phyloP scores from a whole-genome alignment of 2,888 invertebrate species.

The Dorcus hopei region DNA sequence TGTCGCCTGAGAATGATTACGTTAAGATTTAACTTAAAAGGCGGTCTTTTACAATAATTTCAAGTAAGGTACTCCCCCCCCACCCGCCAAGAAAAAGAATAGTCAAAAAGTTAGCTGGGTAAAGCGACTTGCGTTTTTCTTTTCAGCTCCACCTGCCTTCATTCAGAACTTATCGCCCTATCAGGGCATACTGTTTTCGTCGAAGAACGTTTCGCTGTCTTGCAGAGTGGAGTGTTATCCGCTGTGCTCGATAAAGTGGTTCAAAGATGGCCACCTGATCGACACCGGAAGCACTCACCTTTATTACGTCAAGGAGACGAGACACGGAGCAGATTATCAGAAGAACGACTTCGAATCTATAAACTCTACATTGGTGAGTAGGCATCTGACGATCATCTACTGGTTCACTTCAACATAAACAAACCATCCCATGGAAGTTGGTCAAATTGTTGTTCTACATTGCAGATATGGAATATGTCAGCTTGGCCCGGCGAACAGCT shows the following conservation, averaged over 20 bases:
- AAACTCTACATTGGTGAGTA: conserved; percentile 74
- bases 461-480: conserved; percentile 78
- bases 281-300: conserved; percentile 56
- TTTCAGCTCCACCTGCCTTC: conserved; percentile 80
- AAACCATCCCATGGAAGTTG: too few species aligned
- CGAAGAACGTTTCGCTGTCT: conserved; percentile 64
- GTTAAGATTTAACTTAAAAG: too few species aligned
- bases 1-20: too few species aligned
- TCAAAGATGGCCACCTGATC: conserved; percentile 72
- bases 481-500: conserved; percentile 77
- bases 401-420: too few species aligned
- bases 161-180: conserved; percentile 80
- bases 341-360: conserved; percentile 88
- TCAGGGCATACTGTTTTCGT: conserved; percentile 75
- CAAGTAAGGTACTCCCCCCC: too few species aligned
- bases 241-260: conserved; percentile 80
- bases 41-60: too few species aligned
- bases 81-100: too few species aligned
- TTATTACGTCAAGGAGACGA: conserved; percentile 67
- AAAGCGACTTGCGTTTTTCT: background rate
- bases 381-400: too few species aligned
- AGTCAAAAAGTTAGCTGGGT: too few species aligned
- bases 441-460: background rate
- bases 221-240: conserved; percentile 90
- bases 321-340: conserved; percentile 69